These are phyloP conservation scores for human (Homo sapiens) DNA, from an alignment of 2,113 vertebrate genomes.

Conservation along the genomic window DNA sequence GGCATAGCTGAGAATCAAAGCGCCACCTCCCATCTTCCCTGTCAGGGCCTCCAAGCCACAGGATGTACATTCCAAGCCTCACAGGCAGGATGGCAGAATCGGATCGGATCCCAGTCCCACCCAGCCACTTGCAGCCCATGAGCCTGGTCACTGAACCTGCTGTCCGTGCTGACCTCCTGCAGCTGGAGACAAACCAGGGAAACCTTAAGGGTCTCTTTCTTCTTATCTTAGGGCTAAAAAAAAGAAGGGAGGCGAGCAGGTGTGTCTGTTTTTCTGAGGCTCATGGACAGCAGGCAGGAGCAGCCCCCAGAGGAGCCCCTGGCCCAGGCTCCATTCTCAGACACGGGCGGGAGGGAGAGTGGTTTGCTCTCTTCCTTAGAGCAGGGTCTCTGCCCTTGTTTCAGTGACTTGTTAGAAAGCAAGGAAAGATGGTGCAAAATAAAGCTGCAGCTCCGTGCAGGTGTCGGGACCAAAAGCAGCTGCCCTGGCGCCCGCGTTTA, in stretches of 20 bases:
- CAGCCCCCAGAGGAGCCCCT: too few relatives aligned
- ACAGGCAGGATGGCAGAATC: not conserved
- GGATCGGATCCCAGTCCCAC: accelerated
- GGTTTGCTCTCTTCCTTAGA: accelerated
- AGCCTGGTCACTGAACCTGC: not conserved
- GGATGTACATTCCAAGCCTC: constrained; percentile 44
- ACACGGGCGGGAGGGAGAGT: accelerated
- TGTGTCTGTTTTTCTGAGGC: accelerated
- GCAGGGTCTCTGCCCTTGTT: accelerated
- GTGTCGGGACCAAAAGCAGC: accelerated
- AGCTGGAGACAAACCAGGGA: not conserved
- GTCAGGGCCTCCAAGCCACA: not conserved
- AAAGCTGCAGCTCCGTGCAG: accelerated
- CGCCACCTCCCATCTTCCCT: constrained; percentile 69
- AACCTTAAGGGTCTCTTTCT: not conserved
- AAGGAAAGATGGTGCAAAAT: accelerated
- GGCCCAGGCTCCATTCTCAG: too few relatives aligned
- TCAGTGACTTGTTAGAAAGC: accelerated
- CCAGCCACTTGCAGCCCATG: accelerated
- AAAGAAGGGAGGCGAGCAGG: not conserved
- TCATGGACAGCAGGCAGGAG: not conserved
- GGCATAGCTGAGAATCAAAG: constrained; percentile 18
- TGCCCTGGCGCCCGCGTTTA: accelerated
- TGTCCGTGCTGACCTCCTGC: not conserved
- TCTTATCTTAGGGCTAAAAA: not conserved